Percentiles rank a stretch among this genome's conserved stretches.
These are phyloP conservation scores for Protophormia terraenovae DNA, from an alignment of 2,888 invertebrate species.

Conservation along the genomic window DNA sequence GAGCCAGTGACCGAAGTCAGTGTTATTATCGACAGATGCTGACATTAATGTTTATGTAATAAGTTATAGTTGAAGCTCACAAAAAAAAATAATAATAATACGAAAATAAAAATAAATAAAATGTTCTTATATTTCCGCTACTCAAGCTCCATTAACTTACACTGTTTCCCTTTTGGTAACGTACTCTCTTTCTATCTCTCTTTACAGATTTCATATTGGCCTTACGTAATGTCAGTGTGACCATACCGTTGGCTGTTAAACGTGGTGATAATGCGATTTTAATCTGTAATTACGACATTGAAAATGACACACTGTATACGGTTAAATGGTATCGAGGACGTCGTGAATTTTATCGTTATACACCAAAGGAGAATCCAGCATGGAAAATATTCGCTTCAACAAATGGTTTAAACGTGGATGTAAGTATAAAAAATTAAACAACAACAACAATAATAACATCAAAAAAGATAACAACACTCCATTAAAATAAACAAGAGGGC, in stretches of 20 bases:
- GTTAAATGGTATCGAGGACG: slow-evolving; percentile 94
- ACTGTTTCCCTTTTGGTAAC: slow-evolving; percentile 12
- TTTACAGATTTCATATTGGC: slow-evolving; percentile 76
- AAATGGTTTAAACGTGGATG: slow-evolving; percentile 84
- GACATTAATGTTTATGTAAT: slow-evolving; percentile 7
- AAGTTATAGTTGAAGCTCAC: slow-evolving; percentile 39
- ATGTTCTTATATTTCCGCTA: not conserved
- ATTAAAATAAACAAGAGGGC: slow-evolving; percentile 33
- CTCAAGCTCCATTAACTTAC: not conserved
- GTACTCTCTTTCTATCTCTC: no score
- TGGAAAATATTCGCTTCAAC: slow-evolving; percentile 87
- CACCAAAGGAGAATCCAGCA: slow-evolving; percentile 87
- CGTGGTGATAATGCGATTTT: slow-evolving; percentile 86
- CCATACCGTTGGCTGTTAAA: slow-evolving; percentile 86
- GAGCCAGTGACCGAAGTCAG: not conserved
- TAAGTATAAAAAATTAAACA: slow-evolving; percentile 80
- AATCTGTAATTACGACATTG: slow-evolving; percentile 90
- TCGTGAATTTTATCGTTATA: slow-evolving; percentile 92
- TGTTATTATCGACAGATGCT: not conserved
- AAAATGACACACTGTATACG: slow-evolving; percentile 90
- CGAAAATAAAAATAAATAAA: not conserved
- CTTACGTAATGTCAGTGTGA: slow-evolving; percentile 86
- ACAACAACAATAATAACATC: not conserved
- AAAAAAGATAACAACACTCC: not conserved
- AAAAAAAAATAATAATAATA: not conserved